Evolutionary conservation across 2,888 invertebrate genomes (phyloP).

Genomic region (Liodrosophila aerea): DNA sequence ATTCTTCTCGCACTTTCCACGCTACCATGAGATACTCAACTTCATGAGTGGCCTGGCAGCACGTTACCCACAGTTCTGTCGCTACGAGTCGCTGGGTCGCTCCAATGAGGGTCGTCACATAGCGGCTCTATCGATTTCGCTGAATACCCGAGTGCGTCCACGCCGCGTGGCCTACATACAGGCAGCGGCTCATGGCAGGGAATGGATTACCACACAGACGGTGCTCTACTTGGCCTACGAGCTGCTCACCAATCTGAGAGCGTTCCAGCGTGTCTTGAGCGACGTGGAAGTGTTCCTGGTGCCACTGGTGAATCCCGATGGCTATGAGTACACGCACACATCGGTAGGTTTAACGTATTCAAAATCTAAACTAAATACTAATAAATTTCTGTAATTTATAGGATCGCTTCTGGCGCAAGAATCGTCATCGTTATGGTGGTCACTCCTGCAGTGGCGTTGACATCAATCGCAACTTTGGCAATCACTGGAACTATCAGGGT

Average conservation of each 20-base stretch:
- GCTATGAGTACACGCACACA: constrained; percentile 81
- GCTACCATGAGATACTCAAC: constrained; percentile 79
- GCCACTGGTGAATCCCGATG: constrained; percentile 82
- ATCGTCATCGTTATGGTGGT: constrained; percentile 84
- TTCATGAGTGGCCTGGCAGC: constrained; percentile 78
- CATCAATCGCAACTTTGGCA: constrained; percentile 90
- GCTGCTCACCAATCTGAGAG: constrained; percentile 84
- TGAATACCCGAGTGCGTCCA: constrained; percentile 66
- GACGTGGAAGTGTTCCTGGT: constrained; percentile 80
- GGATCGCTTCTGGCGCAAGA: constrained; percentile 87
- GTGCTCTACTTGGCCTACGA: constrained; percentile 87
- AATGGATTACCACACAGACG: constrained; percentile 88
- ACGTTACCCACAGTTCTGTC: constrained; percentile 79
- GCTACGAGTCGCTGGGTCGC: constrained; percentile 79
- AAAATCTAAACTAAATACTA: no score
- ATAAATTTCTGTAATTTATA: constrained; percentile 23
- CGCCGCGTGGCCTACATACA: constrained; percentile 81
- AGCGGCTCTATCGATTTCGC: constrained; percentile 78
- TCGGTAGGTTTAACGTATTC: constrained; percentile 54
- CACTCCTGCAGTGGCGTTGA: constrained; percentile 87
- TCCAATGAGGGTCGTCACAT: constrained; percentile 80
- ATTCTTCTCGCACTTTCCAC: constrained; percentile 80
- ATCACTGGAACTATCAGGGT: constrained; percentile 86
- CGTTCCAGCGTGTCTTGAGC: constrained; percentile 74
- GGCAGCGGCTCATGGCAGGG: constrained; percentile 83